A percentile compares a stretch with the other conserved stretches of the same genome.
These are phyloP conservation scores for Salvelinus fontinalis DNA, from an alignment of 2,113 vertebrate genomes.

Conservation along the genomic window DNA sequence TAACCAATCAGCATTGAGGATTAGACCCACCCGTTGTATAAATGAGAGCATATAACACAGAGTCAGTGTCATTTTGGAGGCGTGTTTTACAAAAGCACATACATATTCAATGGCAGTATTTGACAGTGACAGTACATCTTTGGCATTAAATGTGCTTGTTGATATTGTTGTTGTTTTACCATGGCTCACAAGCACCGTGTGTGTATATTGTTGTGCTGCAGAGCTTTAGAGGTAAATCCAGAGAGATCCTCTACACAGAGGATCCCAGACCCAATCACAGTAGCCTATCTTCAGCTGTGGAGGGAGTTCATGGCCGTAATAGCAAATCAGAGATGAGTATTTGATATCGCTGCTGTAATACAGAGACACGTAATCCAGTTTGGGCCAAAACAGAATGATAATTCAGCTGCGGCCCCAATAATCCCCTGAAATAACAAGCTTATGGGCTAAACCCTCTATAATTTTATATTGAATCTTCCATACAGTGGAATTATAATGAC, in stretches of 20 bases:
- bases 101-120: constrained; percentile 25
- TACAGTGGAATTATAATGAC: constrained; percentile 75
- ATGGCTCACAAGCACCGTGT: constrained; percentile 30
- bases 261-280: constrained; percentile 50
- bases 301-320: constrained; percentile 51
- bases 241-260: constrained; percentile 58
- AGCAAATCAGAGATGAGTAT: constrained; percentile 68
- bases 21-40: too few species aligned
- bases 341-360: constrained; percentile 64
- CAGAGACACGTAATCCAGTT: constrained; percentile 74
- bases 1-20: too few species aligned
- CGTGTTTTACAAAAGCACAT: neutral
- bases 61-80: neutral
- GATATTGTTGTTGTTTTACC: constrained; percentile 41
- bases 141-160: constrained; percentile 47
- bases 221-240: constrained; percentile 38
- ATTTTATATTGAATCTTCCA: constrained; percentile 81
- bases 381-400: constrained; percentile 75
- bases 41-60: constrained; percentile 6
- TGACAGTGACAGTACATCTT: constrained; percentile 28
- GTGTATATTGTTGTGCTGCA: constrained; percentile 35
- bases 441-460: constrained; percentile 77
- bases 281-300: constrained; percentile 33
- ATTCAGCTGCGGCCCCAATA: constrained; percentile 71
- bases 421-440: constrained; percentile 79